A percentile compares a stretch with the other conserved stretches of the same genome.
Evolutionary conservation across 1,140 invertebrate species (phyloP).

Genomic region (Dinoponera quadriceps): DNA sequence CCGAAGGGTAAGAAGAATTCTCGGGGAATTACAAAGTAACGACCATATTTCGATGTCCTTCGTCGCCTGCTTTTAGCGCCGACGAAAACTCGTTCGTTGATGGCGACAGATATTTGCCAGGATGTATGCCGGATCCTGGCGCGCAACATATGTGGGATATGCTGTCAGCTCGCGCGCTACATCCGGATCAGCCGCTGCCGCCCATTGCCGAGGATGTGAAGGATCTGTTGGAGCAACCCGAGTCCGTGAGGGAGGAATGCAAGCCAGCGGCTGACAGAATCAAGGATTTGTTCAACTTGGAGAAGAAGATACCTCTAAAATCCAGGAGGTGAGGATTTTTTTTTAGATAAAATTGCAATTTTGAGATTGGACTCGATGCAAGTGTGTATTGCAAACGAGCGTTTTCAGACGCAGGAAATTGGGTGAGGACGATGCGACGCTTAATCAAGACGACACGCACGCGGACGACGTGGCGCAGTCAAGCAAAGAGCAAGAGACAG

Average conservation of each 20-base stretch:
- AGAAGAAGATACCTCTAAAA: slow-evolving; percentile 27
- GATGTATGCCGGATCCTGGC: slow-evolving; percentile 61
- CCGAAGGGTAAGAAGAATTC: neutral
- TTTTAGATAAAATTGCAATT: neutral
- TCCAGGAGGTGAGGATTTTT: slow-evolving; percentile 7
- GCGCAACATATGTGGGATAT: slow-evolving; percentile 69
- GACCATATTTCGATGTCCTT: neutral
- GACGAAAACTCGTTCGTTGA: neutral
- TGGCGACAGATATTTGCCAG: slow-evolving; percentile 63
- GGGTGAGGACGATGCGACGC: neutral
- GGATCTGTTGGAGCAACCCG: slow-evolving; percentile 55
- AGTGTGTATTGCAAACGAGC: neutral
- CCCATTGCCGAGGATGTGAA: slow-evolving; percentile 57
- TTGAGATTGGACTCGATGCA: neutral
- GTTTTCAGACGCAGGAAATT: slow-evolving; percentile 15
- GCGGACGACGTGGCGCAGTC: neutral
- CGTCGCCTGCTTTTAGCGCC: slow-evolving; percentile 10
- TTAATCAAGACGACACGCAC: neutral
- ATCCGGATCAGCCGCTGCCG: slow-evolving; percentile 70
- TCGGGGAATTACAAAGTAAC: neutral
- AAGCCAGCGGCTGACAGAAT: slow-evolving; percentile 56
- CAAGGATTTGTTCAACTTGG: slow-evolving; percentile 59
- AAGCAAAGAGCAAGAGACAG: slow-evolving; percentile 16
- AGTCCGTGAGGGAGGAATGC: slow-evolving; percentile 40
- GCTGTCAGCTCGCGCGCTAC: slow-evolving; percentile 68